Conservation (phyloP, 2,113 vertebrate genomes). For the Stigmatopora argus region DNA sequence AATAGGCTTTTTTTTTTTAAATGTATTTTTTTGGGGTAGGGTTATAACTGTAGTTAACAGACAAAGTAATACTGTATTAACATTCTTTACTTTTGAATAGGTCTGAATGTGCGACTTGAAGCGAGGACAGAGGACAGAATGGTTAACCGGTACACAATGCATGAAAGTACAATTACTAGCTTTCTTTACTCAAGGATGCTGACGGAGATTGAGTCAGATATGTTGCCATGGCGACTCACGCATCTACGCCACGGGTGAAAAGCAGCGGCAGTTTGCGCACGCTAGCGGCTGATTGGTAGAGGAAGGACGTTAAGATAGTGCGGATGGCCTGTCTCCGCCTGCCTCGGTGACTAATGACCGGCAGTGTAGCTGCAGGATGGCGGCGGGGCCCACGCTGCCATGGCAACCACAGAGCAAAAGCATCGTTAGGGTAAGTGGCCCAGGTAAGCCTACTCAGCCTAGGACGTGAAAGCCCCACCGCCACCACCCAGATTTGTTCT, state of each 20-base stretch:
- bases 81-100: neutral
- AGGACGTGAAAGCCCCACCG: conserved; percentile 15
- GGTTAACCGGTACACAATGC: conserved; percentile 24
- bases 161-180: conserved; percentile 36
- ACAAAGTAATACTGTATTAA: neutral
- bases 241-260: conserved; percentile 40
- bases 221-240: conserved; percentile 58
- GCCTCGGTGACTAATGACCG: conserved; percentile 62
- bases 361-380: conserved; percentile 48
- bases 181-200: conserved; percentile 42
- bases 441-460: conserved; percentile 38
- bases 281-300: conserved; percentile 48
- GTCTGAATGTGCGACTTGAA: conserved; percentile 2
- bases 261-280: conserved; percentile 41
- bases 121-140: neutral
- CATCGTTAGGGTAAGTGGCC: conserved; percentile 36
- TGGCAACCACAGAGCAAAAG: conserved; percentile 50
- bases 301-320: conserved; percentile 39
- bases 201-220: conserved; percentile 39
- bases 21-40: too few relatives aligned
- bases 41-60: neutral
- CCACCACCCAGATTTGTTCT: conserved; percentile 14
- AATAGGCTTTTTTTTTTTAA: neutral
- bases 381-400: conserved; percentile 36
- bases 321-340: conserved; percentile 43